Evolutionary conservation across 2,797 vertebrate species (phyloP).

Genomic region (Ambastaia sidthimunki): DNA sequence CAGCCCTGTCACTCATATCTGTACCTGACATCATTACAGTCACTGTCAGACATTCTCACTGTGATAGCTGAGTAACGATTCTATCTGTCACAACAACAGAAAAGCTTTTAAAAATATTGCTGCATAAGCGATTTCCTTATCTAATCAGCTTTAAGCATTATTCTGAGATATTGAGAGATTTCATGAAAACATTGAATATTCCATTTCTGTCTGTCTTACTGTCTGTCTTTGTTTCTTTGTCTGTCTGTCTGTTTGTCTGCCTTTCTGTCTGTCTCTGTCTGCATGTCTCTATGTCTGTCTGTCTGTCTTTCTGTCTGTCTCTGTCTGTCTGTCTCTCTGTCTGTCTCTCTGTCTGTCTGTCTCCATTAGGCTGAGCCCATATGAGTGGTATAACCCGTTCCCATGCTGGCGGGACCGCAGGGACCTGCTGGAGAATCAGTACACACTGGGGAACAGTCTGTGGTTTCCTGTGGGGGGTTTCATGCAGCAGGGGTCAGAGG

Average conservation of each 20-base stretch:
- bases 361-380: conserved; percentile 87
- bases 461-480: conserved; percentile 97
- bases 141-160: neutral
- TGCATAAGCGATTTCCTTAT: neutral
- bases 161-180: neutral
- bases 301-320: no score
- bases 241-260: no score
- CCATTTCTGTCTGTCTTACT: no score
- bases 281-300: no score
- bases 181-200: neutral
- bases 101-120: neutral
- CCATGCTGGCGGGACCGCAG: conserved; percentile 86
- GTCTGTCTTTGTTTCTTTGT: no score
- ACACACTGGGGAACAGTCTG: conserved; percentile 93
- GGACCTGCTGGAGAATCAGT: conserved; percentile 92
- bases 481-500: conserved; percentile 96
- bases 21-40: conserved; percentile 6
- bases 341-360: conserved; percentile 10
- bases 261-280: no score
- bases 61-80: neutral
- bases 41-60: neutral
- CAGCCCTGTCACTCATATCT: conserved; percentile 54
- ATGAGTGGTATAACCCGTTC: conserved; percentile 95
- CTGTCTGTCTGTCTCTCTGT: no score
- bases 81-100: neutral